Evolutionary conservation across 1,140 invertebrate genomes (phyloP), one percentile per base, ranked within the genome.

Genomic region (Hylaeus volcanicus): DNA sequence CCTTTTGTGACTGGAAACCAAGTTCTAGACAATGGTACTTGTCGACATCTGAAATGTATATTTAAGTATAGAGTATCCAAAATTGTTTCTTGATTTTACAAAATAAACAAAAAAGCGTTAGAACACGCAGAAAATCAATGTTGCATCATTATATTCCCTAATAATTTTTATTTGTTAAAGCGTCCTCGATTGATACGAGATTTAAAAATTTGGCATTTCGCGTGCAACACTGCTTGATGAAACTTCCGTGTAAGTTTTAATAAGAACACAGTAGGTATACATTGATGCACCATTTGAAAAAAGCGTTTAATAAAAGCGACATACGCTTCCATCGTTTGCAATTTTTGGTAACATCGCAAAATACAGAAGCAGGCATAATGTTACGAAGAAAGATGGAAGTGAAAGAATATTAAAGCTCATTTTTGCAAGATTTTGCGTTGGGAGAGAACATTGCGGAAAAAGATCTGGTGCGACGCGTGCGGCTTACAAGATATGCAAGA

Each of bases 11-110:
- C 14, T 61, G 15, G 41, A 3, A 88, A 83, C 64, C 80, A 82
- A 9, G 58, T 53, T 56, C 48, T 85, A 39, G 80, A 79, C 11
- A 86, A 48, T 43, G 53, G 55, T 71, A 86, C 41, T 64, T 78
- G 64, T 75, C 58, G 51, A 58, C 86, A 84, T 64, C 84, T 85
- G 64, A 41, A 87, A 87, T 37, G 63, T 48, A 65, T 83, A 81
- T 65, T 51, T 56, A 45, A 65, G 9, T 9, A 48, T 12, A 12
- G 1, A 75, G 6, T 9, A 43, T 48, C 60, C 11, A 39, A 51
- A n/a, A 51, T n/a, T 5, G 45, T n/a, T 12, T 14, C 12, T 26
- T 15, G 14, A 3, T 26, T 9, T 53, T 2, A 2, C 12, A 3
- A 9, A 11, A 14, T 9, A 15, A 2, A 5, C 8, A n/a, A 26